These are phyloP conservation scores for Labeo catla DNA, from an alignment of 2,113 vertebrate genomes.

Conservation along the genomic window DNA sequence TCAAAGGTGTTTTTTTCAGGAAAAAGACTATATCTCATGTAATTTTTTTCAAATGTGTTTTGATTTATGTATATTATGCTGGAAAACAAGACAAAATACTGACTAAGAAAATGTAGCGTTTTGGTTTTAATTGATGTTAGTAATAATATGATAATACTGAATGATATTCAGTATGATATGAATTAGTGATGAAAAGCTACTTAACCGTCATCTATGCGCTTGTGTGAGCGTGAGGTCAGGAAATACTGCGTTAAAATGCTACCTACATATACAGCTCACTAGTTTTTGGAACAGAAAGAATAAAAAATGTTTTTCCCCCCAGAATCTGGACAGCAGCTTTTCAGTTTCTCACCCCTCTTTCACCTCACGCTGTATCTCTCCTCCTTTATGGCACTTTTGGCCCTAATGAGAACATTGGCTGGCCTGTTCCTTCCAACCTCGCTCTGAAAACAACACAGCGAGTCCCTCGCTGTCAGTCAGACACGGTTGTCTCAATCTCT, in stretches of 20 bases:
- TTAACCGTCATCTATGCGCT: not conserved
- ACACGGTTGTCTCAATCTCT: conserved; percentile 15
- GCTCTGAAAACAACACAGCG: conserved; percentile 32
- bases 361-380: conserved; percentile 36
- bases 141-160: too few species aligned
- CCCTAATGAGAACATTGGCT: conserved; percentile 46
- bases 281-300: not conserved
- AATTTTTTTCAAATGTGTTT: not conserved
- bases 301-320: not conserved
- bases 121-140: not conserved
- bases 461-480: conserved; percentile 44
- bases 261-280: not conserved
- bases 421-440: conserved; percentile 34
- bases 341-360: conserved; percentile 11
- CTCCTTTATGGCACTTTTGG: conserved; percentile 40
- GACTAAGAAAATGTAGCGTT: not conserved
- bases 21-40: not conserved
- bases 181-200: not conserved
- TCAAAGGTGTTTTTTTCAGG: not conserved
- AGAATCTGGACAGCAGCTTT: not conserved
- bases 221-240: not conserved
- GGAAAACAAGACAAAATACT: not conserved
- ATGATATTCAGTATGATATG: too few species aligned
- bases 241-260: not conserved
- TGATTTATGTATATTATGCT: not conserved